Conservation (phyloP, 2,797 vertebrate genomes). For the Anableps anableps region DNA sequence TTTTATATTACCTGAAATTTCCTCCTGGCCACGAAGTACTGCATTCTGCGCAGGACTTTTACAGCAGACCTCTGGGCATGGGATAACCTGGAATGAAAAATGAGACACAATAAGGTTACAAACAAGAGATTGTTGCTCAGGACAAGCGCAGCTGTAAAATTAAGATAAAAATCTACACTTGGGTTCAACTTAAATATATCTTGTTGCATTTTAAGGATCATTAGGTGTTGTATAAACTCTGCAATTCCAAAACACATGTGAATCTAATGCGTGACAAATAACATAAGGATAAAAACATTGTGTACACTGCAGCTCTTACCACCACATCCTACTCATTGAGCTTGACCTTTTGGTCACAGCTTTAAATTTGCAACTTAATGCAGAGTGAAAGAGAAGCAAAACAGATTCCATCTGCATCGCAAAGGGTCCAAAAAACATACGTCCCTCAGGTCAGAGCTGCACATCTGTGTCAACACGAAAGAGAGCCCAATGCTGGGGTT, state of each 20-base stretch:
- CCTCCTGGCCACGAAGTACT: conserved; percentile 89
- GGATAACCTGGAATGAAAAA: conserved; percentile 81
- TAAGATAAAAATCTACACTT: conserved; percentile 7
- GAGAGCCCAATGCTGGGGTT: conserved; percentile 52
- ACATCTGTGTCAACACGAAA: conserved; percentile 75
- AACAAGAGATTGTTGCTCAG: conserved; percentile 24
- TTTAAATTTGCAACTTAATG: conserved; percentile 27
- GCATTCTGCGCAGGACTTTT: conserved; percentile 90
- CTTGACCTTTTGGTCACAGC: conserved; percentile 16
- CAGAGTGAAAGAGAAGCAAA: conserved; percentile 45
- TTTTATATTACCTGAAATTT: conserved; percentile 89
- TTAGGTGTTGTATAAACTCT: conserved; percentile 8
- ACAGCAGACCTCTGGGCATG: conserved; percentile 87
- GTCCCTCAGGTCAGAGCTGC: conserved; percentile 46
- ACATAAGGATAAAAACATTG: neutral
- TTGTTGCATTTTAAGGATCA: conserved; percentile 13
- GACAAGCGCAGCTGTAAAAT: conserved; percentile 1
- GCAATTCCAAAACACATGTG: conserved; percentile 22
- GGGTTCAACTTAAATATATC: neutral
- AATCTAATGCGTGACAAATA: neutral
- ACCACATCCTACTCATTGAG: neutral
- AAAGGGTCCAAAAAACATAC: conserved; percentile 45
- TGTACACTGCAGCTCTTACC: conserved; percentile 7
- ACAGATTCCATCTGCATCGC: conserved; percentile 49
- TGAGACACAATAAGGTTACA: conserved; percentile 16